Evolutionary conservation across 2,888 invertebrate genomes (phyloP).

Genomic region (Erynnis tages): DNA sequence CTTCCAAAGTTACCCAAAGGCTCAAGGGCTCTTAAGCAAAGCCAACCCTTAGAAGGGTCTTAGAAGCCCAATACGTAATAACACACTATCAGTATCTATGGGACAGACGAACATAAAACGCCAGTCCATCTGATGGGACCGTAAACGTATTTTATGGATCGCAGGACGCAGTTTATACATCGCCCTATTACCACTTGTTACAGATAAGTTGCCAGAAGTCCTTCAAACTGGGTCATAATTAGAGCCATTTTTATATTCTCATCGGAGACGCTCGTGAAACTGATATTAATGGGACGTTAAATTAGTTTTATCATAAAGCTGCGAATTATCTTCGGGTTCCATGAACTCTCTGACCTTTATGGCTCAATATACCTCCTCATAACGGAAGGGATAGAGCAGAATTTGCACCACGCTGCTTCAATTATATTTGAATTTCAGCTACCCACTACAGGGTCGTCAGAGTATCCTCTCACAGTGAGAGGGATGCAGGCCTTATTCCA

Average conservation of each 20-base stretch:
- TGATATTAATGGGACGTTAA: constrained; percentile 12
- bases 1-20: too few relatives aligned
- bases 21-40: too few relatives aligned
- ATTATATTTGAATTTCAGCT: too few relatives aligned
- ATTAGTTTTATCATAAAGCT: constrained; percentile 3
- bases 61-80: too few relatives aligned
- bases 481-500: too few relatives aligned
- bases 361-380: too few relatives aligned
- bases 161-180: constrained; percentile 5
- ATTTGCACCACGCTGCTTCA: too few relatives aligned
- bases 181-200: constrained; percentile 29
- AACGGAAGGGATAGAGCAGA: too few relatives aligned
- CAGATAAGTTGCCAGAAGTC: constrained; percentile 27
- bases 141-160: constrained; percentile 15
- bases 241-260: constrained; percentile 23
- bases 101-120: constrained; percentile 10
- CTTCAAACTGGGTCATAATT: constrained; percentile 25
- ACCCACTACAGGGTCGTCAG: too few relatives aligned
- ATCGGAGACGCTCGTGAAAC: constrained; percentile 12
- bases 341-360: neutral
- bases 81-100: constrained; percentile 1
- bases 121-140: constrained; percentile 7
- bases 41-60: too few relatives aligned
- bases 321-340: neutral
- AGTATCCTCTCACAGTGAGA: too few relatives aligned